Percentiles rank a stretch among this genome's conserved stretches.
These are phyloP conservation scores for Acrobasis consociella DNA, from an alignment of 2,888 invertebrate genomes.

Conservation along the genomic window DNA sequence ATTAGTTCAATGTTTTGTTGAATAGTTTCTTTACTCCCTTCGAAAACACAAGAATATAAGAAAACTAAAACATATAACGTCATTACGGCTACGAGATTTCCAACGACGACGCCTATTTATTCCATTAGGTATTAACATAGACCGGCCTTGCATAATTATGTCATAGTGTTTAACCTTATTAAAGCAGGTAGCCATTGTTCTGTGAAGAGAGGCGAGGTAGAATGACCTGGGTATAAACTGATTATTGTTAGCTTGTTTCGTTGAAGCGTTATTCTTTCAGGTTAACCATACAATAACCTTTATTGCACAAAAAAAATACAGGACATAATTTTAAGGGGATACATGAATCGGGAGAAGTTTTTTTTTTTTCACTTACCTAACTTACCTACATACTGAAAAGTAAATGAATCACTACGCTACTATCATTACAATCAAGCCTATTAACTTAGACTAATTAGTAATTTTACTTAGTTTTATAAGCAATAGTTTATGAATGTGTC, in stretches of 20 bases:
- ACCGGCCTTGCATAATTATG: conserved; percentile 19
- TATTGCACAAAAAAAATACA: background rate
- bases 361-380: too few species aligned
- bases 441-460: too few species aligned
- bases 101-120: conserved; percentile 4
- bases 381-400: too few species aligned
- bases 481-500: too few species aligned
- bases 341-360: too few species aligned
- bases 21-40: background rate
- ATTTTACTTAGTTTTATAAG: too few species aligned
- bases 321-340: too few species aligned
- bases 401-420: too few species aligned
- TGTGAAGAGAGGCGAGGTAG: conserved; percentile 2
- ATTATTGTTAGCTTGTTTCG: background rate
- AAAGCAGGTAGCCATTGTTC: conserved; percentile 17
- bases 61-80: background rate
- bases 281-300: background rate
- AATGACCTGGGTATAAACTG: conserved; percentile 8
- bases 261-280: background rate
- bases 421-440: too few species aligned
- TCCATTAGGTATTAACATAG: conserved; percentile 11
- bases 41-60: background rate
- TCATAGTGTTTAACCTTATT: conserved; percentile 21
- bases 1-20: background rate
- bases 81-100: conserved; percentile 1